Base-by-base conservation (phyloP, 2,888 invertebrate genomes). In the Synanthedon vespiformis region DNA sequence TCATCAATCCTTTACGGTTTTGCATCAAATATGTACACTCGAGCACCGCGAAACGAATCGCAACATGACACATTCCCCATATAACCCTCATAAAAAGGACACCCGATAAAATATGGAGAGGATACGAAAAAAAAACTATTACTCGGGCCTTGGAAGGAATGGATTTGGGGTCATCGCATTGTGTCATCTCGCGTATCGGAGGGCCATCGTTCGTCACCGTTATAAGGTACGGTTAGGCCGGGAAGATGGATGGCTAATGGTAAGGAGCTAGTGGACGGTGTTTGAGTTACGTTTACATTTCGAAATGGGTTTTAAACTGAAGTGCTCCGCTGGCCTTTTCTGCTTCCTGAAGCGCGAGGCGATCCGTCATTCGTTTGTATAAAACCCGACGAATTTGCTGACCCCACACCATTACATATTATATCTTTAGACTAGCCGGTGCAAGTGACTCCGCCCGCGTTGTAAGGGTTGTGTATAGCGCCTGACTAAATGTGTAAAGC, bases 101-200 rank as follows among this genome's bases (percentile, higher is more conserved):
- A 65, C 59, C 65, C 70, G 75, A 77, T 79, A 77, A 80, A 76
- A 80, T 80, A 80, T 80, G 76, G 74, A 75, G 72, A 78, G 72
- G 70, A 70, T 70, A 68, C 67, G 64, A 67, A 68, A 67, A 68
- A 68, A 71, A 77, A 78, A 77, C 78, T 78, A 78, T 78, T 79
- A 79, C 75, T 61, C 57, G 67, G 70, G 64, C 66, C 72, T 72
- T 67, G 67, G 66, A 61, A 67, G 71, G 73, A 78, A 78, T 75
- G 72, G 77, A 75, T 77, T 72, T 68, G 75, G 80, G 83, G 80
- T 77, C 80, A 82, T 80, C 80, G 74, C 73, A 75, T 80, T 80
- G 83, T 79, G 79, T 80, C 84, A 78, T 80, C 78, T 77, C 68
- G 63, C 71, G 74, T 80, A 80, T 80, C 78, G 74, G 63, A 66